A percentile compares a stretch with the other conserved stretches of the same genome.
phyloP scores from a whole-genome alignment of 2,113 vertebrate species.

The Coturnix japonica region DNA sequence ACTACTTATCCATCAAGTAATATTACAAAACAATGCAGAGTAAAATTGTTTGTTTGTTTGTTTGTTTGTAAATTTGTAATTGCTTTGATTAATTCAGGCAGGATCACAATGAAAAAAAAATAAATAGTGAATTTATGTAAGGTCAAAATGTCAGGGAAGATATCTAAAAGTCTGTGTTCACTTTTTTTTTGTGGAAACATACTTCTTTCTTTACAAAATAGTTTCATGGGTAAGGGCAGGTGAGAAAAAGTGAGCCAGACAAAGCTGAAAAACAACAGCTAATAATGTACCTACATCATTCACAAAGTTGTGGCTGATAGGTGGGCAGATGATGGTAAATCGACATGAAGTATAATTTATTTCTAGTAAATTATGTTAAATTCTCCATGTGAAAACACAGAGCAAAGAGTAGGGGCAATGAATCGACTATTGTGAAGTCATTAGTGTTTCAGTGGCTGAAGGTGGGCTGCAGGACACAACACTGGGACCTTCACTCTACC shows the following conservation, averaged over 20 bases:
- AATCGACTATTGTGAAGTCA: background rate
- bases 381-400: background rate
- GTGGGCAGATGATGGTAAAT: background rate
- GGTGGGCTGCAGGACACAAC: background rate
- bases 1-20: too few relatives aligned
- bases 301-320: background rate
- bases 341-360: background rate
- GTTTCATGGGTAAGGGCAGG: background rate
- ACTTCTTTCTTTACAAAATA: background rate
- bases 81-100: background rate
- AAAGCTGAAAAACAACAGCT: background rate
- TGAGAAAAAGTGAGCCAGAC: background rate
- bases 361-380: background rate
- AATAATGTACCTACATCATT: background rate
- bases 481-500: accelerated
- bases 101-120: background rate
- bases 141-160: background rate
- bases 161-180: background rate
- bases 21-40: too few relatives aligned
- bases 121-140: background rate
- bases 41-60: background rate
- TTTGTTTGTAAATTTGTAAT: background rate
- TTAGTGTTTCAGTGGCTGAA: background rate
- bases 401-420: background rate
- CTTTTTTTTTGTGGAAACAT: accelerated